These are phyloP conservation scores for Salmo trutta DNA, from an alignment of 2,797 vertebrate genomes.

Conservation along the genomic window DNA sequence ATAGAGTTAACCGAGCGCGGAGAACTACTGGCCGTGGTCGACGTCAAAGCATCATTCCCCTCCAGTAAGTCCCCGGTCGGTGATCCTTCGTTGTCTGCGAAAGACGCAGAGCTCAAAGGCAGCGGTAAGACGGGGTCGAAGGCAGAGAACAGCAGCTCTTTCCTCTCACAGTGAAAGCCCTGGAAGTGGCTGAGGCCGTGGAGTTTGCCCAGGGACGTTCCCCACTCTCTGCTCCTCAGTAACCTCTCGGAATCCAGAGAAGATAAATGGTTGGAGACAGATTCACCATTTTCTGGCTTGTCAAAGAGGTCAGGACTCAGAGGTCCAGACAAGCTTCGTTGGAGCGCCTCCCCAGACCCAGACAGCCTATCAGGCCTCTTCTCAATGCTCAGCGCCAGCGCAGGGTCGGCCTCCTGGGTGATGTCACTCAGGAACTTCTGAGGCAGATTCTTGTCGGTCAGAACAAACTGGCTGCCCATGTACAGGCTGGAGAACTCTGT, in stretches of 20 bases:
- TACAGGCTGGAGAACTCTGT: conserved; percentile 92
- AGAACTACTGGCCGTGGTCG: conserved; percentile 92
- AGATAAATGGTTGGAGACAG: conserved; percentile 68
- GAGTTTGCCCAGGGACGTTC: conserved; percentile 76
- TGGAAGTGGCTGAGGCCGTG: conserved; percentile 86
- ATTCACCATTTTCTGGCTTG: conserved; percentile 76
- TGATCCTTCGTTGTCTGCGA: conserved; percentile 83
- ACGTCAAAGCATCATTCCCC: conserved; percentile 77
- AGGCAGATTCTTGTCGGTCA: conserved; percentile 93
- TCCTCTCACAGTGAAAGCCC: conserved; percentile 87
- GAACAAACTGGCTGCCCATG: conserved; percentile 90
- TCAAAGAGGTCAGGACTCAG: conserved; percentile 89
- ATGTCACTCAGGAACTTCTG: conserved; percentile 94
- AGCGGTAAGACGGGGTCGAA: conserved; percentile 78
- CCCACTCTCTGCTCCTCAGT: conserved; percentile 63
- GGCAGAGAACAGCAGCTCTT: conserved; percentile 74
- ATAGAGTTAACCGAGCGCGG: conserved; percentile 91
- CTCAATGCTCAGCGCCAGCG: conserved; percentile 46
- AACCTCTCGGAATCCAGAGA: conserved; percentile 72
- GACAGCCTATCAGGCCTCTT: conserved; percentile 50
- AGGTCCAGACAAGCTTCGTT: conserved; percentile 60
- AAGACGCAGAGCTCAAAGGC: conserved; percentile 83
- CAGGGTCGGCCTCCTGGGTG: conserved; percentile 84
- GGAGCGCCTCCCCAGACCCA: conserved; percentile 54
- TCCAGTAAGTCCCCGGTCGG: conserved; percentile 84